Base-by-base conservation (phyloP, 2,113 vertebrate species). In the Carassius gibelio region DNA sequence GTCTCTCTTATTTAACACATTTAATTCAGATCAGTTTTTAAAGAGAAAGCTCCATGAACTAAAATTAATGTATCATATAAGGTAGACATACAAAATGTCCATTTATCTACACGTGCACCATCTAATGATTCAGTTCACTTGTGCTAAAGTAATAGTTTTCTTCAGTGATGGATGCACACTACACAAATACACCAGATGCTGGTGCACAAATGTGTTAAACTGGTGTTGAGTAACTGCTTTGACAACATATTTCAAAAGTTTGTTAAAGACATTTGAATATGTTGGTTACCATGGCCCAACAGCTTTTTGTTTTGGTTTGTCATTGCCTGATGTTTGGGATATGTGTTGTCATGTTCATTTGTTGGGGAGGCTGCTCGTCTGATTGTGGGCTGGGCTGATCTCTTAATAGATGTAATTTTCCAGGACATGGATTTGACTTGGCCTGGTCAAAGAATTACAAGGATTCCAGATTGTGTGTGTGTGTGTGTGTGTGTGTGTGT, bases 351-450 rank as follows among this genome's bases (percentile, higher is more conserved):
- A 88, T 66, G 38, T 61, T 86, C 23, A 72, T 88, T 86, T 85
- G 68, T 85, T 30, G 48, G 10, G 74, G 68, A 82, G 80, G 79
- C 89, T 62, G 71, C 85, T 83, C 76, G 84, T 87, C 87, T 90
- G 88, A 90, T 90, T 90, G 88, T 86, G 89, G 84, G 91, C 91
- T 87, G 88, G 66, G 88, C 90, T 93, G 91, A 91, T 93, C 88
- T 91, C 90, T 87, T 94, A 93, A 94, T 93, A 92, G 89, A 90
- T 90, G 90, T 93, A 92, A 91, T 93, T 93, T 92, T 92, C 90
- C 90, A 88, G 89, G 88, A 91, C 74, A 89, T 92, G 89, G 90
- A 91, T 91, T 90, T 87, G 89, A 93, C 89, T 93, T 93, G 93
- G 93, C 91, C 90, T 88, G 4, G 89, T 50, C 55, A 64, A 80